Evolutionary conservation across 2,797 vertebrate genomes (phyloP).

Genomic region (Champsocephalus gunnari): DNA sequence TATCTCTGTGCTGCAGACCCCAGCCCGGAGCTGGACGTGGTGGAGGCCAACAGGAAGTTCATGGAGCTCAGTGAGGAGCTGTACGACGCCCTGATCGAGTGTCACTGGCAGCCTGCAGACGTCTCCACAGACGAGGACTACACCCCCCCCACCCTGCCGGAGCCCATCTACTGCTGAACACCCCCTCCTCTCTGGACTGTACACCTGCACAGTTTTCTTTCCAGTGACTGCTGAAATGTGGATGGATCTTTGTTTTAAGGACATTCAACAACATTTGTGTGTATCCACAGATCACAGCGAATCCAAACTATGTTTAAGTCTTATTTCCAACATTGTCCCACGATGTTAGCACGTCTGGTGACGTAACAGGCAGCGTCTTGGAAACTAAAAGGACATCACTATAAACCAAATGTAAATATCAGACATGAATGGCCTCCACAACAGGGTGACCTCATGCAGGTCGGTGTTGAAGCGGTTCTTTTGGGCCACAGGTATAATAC

Average conservation of each 20-base stretch:
- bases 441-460: too few relatives aligned
- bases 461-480: too few relatives aligned
- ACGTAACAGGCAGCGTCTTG: too few relatives aligned
- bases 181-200: not conserved
- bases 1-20: conserved; percentile 84
- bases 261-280: not conserved
- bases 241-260: conserved; percentile 8
- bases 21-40: conserved; percentile 86
- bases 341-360: too few relatives aligned
- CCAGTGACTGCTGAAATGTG: not conserved
- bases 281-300: too few relatives aligned
- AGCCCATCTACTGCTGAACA: conserved; percentile 69
- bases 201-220: not conserved
- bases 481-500: too few relatives aligned
- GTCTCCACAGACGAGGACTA: conserved; percentile 84
- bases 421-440: too few relatives aligned
- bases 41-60: conserved; percentile 90
- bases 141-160: conserved; percentile 61
- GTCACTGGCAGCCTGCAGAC: conserved; percentile 91
- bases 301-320: too few relatives aligned
- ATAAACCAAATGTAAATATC: too few relatives aligned
- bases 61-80: conserved; percentile 95
- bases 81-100: conserved; percentile 91
- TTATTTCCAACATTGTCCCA: too few relatives aligned
- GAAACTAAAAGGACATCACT: too few relatives aligned